A percentile compares a stretch with the other conserved stretches of the same genome.
Conservation (phyloP, 2,888 invertebrate genomes). For the Morpho deidamia region DNA sequence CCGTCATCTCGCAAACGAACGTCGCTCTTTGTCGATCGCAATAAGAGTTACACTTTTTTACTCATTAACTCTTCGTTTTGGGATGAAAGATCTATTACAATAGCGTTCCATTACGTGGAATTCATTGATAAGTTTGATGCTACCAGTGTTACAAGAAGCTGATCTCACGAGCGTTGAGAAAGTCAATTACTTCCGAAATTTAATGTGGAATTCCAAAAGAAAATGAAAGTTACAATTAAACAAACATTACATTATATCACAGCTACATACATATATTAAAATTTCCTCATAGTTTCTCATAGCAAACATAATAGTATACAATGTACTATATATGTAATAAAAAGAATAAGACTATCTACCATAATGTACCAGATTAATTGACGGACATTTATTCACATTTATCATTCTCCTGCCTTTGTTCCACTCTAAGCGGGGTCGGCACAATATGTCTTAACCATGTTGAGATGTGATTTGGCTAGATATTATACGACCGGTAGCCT, state of each 20-base stretch:
- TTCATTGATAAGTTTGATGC: conserved; percentile 75
- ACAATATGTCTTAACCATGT: too few relatives aligned
- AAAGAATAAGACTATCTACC: too few relatives aligned
- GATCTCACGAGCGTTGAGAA: conserved; percentile 62
- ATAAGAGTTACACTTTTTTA: conserved; percentile 37
- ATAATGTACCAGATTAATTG: too few relatives aligned
- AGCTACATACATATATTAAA: too few relatives aligned
- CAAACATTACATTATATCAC: neutral
- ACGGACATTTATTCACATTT: too few relatives aligned
- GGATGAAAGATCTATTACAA: conserved; percentile 67
- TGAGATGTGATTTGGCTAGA: too few relatives aligned
- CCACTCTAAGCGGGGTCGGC: too few relatives aligned
- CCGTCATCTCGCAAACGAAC: conserved; percentile 32
- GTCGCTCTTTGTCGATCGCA: conserved; percentile 34
- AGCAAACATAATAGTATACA: too few relatives aligned
- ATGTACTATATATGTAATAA: too few relatives aligned
- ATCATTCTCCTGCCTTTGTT: too few relatives aligned
- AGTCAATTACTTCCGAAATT: conserved; percentile 44
- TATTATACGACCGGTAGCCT: too few relatives aligned
- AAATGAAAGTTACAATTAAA: conserved; percentile 32
- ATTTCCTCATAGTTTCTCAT: too few relatives aligned
- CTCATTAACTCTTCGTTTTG: conserved; percentile 50
- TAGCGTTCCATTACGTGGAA: conserved; percentile 73
- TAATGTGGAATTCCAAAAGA: conserved; percentile 28
- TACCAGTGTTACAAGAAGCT: conserved; percentile 72